Evolutionary conservation across 37 sponge, comb jelly and placozoan species (phyloP).

Genomic region (Geodia barretti): DNA sequence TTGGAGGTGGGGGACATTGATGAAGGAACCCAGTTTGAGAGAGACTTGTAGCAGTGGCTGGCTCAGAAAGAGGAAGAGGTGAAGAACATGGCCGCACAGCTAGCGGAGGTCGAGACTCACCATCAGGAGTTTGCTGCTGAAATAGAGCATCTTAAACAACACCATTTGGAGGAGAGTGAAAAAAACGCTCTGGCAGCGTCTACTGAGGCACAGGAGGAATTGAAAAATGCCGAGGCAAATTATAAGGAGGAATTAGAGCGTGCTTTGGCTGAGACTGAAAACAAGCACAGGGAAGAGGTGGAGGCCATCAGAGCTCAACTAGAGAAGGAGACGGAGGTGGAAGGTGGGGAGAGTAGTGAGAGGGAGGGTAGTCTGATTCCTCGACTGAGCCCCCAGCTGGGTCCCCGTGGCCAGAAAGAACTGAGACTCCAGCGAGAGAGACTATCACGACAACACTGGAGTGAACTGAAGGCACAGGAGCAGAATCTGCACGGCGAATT

Average conservation of each 20-base stretch:
- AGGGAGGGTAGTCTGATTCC: no score
- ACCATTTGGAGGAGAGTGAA: not conserved
- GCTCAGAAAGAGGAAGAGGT: not conserved
- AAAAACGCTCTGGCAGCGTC: not conserved
- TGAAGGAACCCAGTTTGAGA: not conserved
- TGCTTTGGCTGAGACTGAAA: not conserved
- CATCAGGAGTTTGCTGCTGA: slow-evolving; percentile 5
- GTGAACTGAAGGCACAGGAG: slow-evolving; percentile 11
- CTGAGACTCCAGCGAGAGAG: slow-evolving; percentile 8
- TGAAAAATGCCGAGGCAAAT: not conserved
- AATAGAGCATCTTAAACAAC: slow-evolving; percentile 2
- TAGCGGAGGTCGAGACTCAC: not conserved
- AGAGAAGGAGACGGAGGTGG: not conserved
- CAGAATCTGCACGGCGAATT: slow-evolving; percentile 10
- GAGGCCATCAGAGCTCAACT: not conserved
- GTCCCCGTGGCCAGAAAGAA: slow-evolving; percentile 13
- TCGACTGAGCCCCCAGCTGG: no score
- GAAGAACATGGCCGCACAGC: not conserved
- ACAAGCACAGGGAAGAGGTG: not conserved
- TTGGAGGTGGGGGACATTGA: not conserved
- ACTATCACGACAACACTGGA: slow-evolving; percentile 4
- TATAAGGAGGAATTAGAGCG: not conserved
- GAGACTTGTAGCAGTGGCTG: not conserved
- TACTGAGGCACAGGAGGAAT: not conserved
- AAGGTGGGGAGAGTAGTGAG: slow-evolving; percentile 2